Percentiles rank a stretch among this genome's conserved stretches.
phyloP scores from a whole-genome alignment of 2,797 vertebrate species.

The Poecile montanus region DNA sequence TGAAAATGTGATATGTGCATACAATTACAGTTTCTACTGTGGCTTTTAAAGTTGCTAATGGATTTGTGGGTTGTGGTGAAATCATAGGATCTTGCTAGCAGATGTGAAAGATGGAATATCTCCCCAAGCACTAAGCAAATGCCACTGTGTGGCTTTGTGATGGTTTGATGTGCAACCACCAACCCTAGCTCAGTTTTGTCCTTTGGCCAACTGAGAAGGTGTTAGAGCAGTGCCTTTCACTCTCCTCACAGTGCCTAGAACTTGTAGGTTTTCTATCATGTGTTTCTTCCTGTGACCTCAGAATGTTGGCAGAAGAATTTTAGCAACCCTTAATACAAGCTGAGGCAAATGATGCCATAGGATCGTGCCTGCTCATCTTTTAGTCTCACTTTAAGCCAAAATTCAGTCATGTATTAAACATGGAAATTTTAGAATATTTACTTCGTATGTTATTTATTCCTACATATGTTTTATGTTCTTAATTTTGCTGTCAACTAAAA shows the following conservation, averaged over 20 bases:
- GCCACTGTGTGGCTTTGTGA: not conserved
- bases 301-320: not conserved
- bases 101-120: not conserved
- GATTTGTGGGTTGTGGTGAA: constrained; percentile 15
- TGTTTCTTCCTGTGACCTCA: not conserved
- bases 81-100: not conserved
- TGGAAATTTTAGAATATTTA: not conserved
- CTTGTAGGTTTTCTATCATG: accelerated
- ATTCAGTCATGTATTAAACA: not conserved
- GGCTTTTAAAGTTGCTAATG: not conserved
- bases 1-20: not conserved
- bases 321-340: not conserved
- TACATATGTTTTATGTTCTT: not conserved
- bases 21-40: not conserved
- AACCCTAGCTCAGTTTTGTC: not conserved
- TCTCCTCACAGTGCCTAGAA: not conserved
- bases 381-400: not conserved
- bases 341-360: not conserved
- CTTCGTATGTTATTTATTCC: not conserved
- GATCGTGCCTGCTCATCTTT: not conserved
- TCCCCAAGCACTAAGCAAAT: not conserved
- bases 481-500: not conserved
- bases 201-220: not conserved
- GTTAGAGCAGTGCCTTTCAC: not conserved
- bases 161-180: not conserved